These are phyloP conservation scores for Ophiodon elongatus DNA, from an alignment of 2,113 vertebrate genomes.

Conservation along the genomic window DNA sequence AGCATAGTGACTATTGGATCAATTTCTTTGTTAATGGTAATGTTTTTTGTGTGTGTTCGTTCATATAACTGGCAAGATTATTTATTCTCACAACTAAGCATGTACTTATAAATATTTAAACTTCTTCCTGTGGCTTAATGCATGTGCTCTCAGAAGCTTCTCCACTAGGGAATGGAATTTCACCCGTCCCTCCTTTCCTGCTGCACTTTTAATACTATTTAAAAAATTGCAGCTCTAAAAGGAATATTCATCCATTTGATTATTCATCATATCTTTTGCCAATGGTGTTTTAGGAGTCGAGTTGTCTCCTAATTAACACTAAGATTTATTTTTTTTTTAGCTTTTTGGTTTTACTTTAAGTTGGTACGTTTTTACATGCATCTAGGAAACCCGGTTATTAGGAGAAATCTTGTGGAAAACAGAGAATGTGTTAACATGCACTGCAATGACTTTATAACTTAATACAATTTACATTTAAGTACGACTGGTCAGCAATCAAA, in stretches of 20 bases:
- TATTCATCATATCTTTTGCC: neutral
- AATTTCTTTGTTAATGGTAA: neutral
- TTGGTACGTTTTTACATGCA: neutral
- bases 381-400: neutral
- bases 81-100: conserved; percentile 59
- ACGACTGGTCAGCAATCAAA: neutral
- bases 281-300: neutral
- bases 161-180: conserved; percentile 73
- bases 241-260: neutral
- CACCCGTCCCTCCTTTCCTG: conserved; percentile 48
- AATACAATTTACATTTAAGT: neutral
- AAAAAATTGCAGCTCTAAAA: neutral
- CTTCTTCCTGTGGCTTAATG: conserved; percentile 57
- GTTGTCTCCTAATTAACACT: neutral
- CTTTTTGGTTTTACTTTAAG: neutral
- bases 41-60: neutral
- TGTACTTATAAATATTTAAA: conserved; percentile 79
- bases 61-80: conserved; percentile 40
- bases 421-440: neutral
- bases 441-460: neutral
- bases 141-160: conserved; percentile 50
- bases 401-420: neutral
- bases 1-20: neutral
- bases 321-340: neutral
- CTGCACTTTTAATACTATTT: conserved; percentile 14